Evolutionary conservation across 2,113 vertebrate species (phyloP), one percentile per base, ranked within the genome.

Genomic region (Cottus gobio): DNA sequence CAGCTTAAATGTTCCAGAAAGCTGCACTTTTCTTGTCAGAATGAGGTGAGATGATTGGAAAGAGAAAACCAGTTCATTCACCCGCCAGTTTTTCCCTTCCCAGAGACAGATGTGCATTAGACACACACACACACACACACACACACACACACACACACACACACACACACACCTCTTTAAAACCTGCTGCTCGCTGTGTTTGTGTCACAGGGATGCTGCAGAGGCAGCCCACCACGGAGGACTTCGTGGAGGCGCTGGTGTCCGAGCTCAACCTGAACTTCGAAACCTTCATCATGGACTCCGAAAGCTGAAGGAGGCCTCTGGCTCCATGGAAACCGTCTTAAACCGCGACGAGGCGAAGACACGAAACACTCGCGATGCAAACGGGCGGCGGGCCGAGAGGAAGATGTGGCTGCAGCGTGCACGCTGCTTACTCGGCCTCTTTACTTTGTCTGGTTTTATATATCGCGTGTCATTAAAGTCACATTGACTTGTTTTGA

Each of bases 241-340:
- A 99, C 84, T 96, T 98, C 71, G 98, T 99, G 82, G 95, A 96
- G 1, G 97, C 98, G 1, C 94, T 99, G 24, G 96, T 99, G 85
- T 96, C 96, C 0, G 97, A 99, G 86, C 93, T 99, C 87, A 94
- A 98, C 82, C 96, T 93, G 1, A 95, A 99, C 92, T 98, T 98
- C 6, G 97, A 99, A 91, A 96, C 95, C 0, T 98, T 97, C 92
- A 89, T 98, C 80, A 95, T 94, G 95, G 98, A 99, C 93, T 98
- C 98, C 0, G 95, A 96, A 64, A 92, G 90, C 78, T 95, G 86
- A 95, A 62, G 6, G 10, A 3, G 7, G 31, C 36, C 31, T 7
- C 1, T 10, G 26, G 9, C 11, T 4, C 18, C 60, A 46, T n/a
- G 42, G 48, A 61, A 63, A 76, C 1, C 0, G 68, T 83, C 84